phyloP scores from a whole-genome alignment of 2,113 vertebrate species.

The Pseudopodoces humilis region DNA sequence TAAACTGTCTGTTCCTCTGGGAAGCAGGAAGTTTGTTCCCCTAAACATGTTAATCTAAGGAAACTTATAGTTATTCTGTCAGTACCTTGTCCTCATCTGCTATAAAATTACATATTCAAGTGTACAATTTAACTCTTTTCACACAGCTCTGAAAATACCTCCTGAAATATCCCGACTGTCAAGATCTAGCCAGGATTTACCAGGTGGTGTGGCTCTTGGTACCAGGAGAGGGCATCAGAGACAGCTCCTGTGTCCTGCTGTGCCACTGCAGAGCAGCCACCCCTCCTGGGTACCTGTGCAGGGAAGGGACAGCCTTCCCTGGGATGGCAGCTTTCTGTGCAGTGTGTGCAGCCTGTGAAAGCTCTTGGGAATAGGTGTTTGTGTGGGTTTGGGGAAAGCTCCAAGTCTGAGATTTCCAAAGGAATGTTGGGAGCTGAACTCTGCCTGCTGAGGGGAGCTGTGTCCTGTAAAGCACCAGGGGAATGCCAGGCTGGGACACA shows the following conservation, averaged over 20 bases:
- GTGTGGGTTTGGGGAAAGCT: too few species aligned
- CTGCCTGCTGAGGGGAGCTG: neutral
- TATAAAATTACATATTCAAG: neutral
- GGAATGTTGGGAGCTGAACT: rapidly evolving
- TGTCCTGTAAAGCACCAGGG: neutral
- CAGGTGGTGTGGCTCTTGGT: rapidly evolving
- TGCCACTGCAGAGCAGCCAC: neutral
- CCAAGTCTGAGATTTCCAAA: rapidly evolving
- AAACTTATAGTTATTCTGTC: neutral
- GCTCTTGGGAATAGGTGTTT: neutral
- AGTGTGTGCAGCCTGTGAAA: neutral
- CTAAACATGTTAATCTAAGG: neutral
- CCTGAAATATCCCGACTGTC: neutral
- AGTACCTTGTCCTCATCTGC: neutral
- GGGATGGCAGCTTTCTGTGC: neutral
- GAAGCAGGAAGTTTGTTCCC: neutral
- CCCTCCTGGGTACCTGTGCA: neutral
- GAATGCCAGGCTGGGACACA: neutral
- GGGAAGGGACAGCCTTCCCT: neutral
- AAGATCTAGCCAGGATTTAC: rapidly evolving
- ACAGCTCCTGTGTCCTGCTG: rapidly evolving
- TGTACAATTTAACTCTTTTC: neutral
- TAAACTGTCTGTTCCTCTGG: neutral
- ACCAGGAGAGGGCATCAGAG: constrained; percentile 53
- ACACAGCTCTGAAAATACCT: rapidly evolving